phyloP scores from a whole-genome alignment of 2,797 vertebrate species.

The Balearica regulorum region DNA sequence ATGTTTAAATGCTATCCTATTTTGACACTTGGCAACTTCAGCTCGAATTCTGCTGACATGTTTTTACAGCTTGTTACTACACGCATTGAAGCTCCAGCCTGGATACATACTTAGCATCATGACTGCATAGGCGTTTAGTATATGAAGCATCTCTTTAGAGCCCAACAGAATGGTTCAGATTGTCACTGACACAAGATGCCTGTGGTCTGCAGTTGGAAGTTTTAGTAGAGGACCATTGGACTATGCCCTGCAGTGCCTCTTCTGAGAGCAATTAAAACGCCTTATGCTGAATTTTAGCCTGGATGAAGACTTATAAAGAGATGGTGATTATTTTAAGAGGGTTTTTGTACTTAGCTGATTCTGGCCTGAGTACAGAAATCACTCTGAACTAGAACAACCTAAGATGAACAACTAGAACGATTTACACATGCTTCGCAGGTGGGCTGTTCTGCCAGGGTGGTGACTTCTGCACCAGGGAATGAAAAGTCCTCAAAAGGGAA shows the following conservation, averaged over 20 bases:
- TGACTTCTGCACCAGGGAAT: background rate
- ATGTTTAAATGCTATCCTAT: slow-evolving; percentile 48
- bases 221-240: background rate
- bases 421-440: background rate
- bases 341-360: background rate
- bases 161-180: background rate
- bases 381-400: background rate
- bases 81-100: background rate
- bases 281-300: background rate
- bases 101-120: background rate
- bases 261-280: background rate
- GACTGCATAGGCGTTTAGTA: background rate
- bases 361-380: background rate
- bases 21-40: slow-evolving; percentile 40
- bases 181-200: background rate
- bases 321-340: background rate
- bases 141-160: background rate
- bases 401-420: background rate
- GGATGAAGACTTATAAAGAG: background rate
- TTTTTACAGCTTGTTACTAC: slow-evolving; percentile 51
- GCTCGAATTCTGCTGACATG: slow-evolving; percentile 18
- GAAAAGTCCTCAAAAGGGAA: background rate
- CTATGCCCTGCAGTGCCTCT: background rate
- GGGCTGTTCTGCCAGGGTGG: background rate
- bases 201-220: background rate